phyloP scores from a whole-genome alignment of 92 coral and sea anemone species.

The Phenganax marumi region DNA sequence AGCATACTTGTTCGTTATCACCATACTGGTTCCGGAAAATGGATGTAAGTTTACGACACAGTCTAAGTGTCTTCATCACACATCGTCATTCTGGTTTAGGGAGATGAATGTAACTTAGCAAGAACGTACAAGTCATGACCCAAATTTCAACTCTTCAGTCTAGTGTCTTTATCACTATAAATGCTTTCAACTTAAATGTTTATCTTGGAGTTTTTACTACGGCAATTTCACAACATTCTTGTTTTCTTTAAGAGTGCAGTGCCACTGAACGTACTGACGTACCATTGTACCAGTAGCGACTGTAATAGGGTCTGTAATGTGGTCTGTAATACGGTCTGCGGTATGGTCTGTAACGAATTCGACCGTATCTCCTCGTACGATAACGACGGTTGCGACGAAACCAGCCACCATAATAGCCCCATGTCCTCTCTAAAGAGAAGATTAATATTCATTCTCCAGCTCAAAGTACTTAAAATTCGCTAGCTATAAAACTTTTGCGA shows the following conservation, averaged over 20 bases:
- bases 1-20: background rate
- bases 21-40: background rate
- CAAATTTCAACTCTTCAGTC: too few relatives aligned
- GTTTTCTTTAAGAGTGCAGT: background rate
- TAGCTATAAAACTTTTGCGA: background rate
- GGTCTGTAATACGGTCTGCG: background rate
- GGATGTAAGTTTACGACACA: background rate
- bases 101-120: too few relatives aligned
- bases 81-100: too few relatives aligned
- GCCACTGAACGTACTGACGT: background rate
- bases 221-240: background rate
- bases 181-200: too few relatives aligned
- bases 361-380: background rate
- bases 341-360: too few relatives aligned
- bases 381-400: slow-evolving; percentile 6
- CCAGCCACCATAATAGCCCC: slow-evolving; percentile 18
- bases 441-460: background rate
- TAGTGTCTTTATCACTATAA: too few relatives aligned
- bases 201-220: background rate
- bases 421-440: slow-evolving; percentile 5
- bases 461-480: too few relatives aligned
- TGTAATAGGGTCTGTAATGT: slow-evolving; percentile 17
- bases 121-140: too few relatives aligned
- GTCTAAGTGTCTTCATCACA: too few relatives aligned
- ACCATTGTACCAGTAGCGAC: background rate